A percentile compares a stretch with the other conserved stretches of the same genome.
phyloP scores from a whole-genome alignment of 2,113 vertebrate species.

The Nerophis lumbriciformis region DNA sequence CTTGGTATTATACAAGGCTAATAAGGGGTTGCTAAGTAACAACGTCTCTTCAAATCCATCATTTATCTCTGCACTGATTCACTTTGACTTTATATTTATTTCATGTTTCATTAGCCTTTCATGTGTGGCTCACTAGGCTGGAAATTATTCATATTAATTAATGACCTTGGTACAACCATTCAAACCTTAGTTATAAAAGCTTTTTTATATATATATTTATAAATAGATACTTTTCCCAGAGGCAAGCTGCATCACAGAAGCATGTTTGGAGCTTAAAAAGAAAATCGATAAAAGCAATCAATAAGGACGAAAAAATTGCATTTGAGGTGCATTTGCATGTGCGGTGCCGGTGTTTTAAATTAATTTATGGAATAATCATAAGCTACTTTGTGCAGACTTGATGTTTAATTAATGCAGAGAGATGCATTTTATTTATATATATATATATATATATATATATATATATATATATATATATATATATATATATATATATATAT shows the following conservation, averaged over 20 bases:
- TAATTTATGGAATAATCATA: conserved; percentile 48
- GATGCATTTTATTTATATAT: background rate
- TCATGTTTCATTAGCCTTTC: conserved; percentile 1
- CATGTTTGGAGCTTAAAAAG: background rate
- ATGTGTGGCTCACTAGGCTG: background rate
- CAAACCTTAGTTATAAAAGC: background rate
- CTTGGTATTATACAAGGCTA: background rate
- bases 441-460: background rate
- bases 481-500: background rate
- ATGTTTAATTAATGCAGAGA: conserved; percentile 61
- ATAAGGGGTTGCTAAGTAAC: background rate
- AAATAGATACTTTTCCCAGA: background rate
- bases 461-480: background rate
- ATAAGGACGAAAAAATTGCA: background rate
- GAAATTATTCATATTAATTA: conserved; percentile 5
- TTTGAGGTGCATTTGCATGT: conserved; percentile 35
- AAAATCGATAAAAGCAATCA: background rate
- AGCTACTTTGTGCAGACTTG: conserved; percentile 43
- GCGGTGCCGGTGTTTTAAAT: conserved; percentile 31
- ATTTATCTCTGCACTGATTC: background rate
- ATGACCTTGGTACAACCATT: conserved; percentile 2
- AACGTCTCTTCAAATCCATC: background rate
- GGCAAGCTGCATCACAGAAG: background rate
- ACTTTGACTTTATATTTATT: background rate
- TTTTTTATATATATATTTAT: too few species aligned